A percentile compares a stretch with the other conserved stretches of the same genome.
phyloP scores from a whole-genome alignment of 2,113 vertebrate species.

The Callaeas wilsoni region DNA sequence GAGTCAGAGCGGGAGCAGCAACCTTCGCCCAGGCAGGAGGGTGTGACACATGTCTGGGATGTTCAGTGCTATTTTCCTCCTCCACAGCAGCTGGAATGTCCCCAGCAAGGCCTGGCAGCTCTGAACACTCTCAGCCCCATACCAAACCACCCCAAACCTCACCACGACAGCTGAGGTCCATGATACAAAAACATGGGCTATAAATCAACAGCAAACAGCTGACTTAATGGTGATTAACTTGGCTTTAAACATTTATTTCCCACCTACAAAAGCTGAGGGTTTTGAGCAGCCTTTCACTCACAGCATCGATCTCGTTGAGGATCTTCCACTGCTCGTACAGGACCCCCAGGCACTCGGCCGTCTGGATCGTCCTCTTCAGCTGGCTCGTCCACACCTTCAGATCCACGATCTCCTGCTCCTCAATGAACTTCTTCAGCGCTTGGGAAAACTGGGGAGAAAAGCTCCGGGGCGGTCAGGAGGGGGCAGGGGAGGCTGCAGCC shows the following conservation, averaged over 20 bases:
- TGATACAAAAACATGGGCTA: accelerated
- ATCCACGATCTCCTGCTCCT: slow-evolving; percentile 85
- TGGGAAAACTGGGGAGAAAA: slow-evolving; percentile 77
- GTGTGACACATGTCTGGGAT: neutral
- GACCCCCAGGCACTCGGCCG: slow-evolving; percentile 85
- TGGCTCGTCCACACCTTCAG: slow-evolving; percentile 98
- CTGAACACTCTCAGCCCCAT: neutral
- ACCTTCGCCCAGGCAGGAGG: neutral
- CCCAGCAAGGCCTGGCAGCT: neutral
- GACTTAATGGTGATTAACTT: accelerated
- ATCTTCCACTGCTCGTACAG: slow-evolving; percentile 98
- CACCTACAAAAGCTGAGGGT: neutral
- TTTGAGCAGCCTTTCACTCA: slow-evolving; percentile 62
- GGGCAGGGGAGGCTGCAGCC: neutral
- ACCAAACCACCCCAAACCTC: neutral
- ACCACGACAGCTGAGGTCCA: accelerated
- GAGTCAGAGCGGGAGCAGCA: neutral
- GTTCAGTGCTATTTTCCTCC: neutral
- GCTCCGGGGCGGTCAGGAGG: neutral
- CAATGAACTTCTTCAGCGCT: slow-evolving; percentile 82
- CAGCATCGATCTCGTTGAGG: slow-evolving; percentile 94
- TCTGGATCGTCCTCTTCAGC: slow-evolving; percentile 94
- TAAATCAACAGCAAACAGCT: accelerated
- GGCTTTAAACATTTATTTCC: neutral
- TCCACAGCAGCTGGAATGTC: neutral